Evolutionary conservation across 2,797 vertebrate species (phyloP).

Genomic region (Enteromius anoplus): DNA sequence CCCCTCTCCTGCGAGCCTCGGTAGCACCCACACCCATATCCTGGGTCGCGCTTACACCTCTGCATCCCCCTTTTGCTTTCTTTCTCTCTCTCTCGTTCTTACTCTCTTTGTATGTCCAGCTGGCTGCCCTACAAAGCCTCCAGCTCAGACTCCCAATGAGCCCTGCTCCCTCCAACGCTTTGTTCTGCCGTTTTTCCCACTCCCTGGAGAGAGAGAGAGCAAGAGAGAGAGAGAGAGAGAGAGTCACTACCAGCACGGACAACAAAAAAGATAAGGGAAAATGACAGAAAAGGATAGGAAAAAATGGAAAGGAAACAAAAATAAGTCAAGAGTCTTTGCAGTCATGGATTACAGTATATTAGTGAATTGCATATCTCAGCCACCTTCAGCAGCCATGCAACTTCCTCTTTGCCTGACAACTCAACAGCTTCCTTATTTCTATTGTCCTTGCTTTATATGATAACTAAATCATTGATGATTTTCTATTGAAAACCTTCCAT

Average conservation of each 20-base stretch:
- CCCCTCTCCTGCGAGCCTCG: constrained; percentile 55
- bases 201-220: constrained; percentile 70
- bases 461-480: background rate
- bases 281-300: constrained; percentile 38
- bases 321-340: constrained; percentile 43
- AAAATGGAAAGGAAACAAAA: constrained; percentile 48
- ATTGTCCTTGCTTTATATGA: background rate
- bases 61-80: constrained; percentile 44
- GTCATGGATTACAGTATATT: constrained; percentile 24
- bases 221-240: constrained; percentile 65
- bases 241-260: constrained; percentile 70
- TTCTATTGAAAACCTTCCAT: background rate
- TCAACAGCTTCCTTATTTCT: background rate
- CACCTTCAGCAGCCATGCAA: constrained; percentile 5
- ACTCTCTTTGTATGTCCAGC: constrained; percentile 84
- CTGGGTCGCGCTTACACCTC: constrained; percentile 58
- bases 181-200: constrained; percentile 89
- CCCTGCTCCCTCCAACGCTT: constrained; percentile 77
- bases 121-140: constrained; percentile 83
- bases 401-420: background rate
- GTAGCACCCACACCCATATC: constrained; percentile 70
- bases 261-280: constrained; percentile 58
- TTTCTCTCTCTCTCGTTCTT: constrained; percentile 61
- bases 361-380: constrained; percentile 45
- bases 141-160: constrained; percentile 76